Conservation (phyloP, 2,113 vertebrate genomes). For the Australoheros scitulus region DNA sequence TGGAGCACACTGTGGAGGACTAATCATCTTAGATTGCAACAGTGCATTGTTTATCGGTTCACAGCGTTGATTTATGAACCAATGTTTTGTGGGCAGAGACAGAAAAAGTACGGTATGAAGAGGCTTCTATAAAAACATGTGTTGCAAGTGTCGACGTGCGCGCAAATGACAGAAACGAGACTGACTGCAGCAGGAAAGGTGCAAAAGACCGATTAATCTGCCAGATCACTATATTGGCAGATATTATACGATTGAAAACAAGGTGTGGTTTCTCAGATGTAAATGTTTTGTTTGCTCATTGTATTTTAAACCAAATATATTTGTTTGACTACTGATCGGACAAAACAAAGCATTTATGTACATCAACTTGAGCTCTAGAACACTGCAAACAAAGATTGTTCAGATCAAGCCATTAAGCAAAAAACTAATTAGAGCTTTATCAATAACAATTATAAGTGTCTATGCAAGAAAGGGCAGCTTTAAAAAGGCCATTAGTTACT, state of each 20-base stretch:
- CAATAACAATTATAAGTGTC: not conserved
- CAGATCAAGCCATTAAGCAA: not conserved
- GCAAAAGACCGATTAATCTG: not conserved
- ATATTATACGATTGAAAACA: not conserved
- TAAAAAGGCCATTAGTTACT: not conserved
- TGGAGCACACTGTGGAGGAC: slow-evolving; percentile 3
- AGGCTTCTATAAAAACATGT: slow-evolving; percentile 37
- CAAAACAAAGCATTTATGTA: not conserved
- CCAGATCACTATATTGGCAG: not conserved
- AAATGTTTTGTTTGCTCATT: not conserved
- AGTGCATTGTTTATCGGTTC: slow-evolving; percentile 52
- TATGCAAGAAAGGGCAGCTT: not conserved
- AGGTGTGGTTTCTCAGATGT: not conserved
- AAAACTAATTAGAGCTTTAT: not conserved
- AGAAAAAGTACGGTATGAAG: slow-evolving; percentile 58
- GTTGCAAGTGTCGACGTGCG: slow-evolving; percentile 19
- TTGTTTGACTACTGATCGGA: not conserved
- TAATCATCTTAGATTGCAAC: slow-evolving; percentile 43
- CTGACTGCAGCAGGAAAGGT: slow-evolving; percentile 2
- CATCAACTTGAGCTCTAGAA: not conserved
- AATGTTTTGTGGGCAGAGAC: slow-evolving; percentile 49
- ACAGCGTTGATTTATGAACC: slow-evolving; percentile 54
- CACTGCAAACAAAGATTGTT: not conserved
- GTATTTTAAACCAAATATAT: not conserved
- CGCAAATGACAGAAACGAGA: slow-evolving; percentile 1